Evolutionary conservation across 2,888 invertebrate species (phyloP).

Genomic region (Mylabris sibirica): DNA sequence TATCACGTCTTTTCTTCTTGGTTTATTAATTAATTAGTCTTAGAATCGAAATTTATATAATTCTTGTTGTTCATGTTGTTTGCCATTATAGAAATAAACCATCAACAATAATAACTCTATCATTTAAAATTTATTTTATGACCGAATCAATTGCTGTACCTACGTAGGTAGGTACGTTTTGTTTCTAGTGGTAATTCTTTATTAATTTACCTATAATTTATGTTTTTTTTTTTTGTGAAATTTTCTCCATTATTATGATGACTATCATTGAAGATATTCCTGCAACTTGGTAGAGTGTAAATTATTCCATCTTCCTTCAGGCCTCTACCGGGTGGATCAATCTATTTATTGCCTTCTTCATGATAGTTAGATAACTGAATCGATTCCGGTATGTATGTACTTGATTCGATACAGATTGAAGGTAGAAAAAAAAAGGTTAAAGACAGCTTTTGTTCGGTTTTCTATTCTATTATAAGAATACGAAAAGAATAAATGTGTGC

Average conservation of each 20-base stretch:
- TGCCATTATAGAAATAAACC: not conserved
- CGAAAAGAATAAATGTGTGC: constrained; percentile 26
- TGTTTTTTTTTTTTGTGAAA: not conserved
- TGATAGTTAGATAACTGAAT: constrained; percentile 1
- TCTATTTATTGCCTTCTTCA: constrained; percentile 1
- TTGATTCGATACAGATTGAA: constrained; percentile 26
- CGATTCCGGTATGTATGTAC: constrained; percentile 4
- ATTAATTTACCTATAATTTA: constrained; percentile 9
- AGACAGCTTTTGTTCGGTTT: constrained; percentile 18
- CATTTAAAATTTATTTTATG: not conserved
- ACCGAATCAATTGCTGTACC: not conserved
- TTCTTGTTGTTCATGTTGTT: not conserved
- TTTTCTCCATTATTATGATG: not conserved
- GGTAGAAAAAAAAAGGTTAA: constrained; percentile 38
- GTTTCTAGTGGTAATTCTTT: not conserved
- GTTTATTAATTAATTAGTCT: not conserved
- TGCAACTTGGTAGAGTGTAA: not conserved
- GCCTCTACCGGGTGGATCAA: not conserved
- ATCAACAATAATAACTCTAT: constrained; percentile 4
- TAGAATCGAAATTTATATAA: not conserved
- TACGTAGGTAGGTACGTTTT: too few relatives aligned
- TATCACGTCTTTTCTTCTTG: not conserved
- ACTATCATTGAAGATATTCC: constrained; percentile 5
- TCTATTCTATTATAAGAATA: constrained; percentile 20
- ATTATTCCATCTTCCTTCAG: not conserved